These are phyloP conservation scores for Aphidoletes aphidimyza DNA, from an alignment of 2,888 invertebrate species.

Conservation along the genomic window DNA sequence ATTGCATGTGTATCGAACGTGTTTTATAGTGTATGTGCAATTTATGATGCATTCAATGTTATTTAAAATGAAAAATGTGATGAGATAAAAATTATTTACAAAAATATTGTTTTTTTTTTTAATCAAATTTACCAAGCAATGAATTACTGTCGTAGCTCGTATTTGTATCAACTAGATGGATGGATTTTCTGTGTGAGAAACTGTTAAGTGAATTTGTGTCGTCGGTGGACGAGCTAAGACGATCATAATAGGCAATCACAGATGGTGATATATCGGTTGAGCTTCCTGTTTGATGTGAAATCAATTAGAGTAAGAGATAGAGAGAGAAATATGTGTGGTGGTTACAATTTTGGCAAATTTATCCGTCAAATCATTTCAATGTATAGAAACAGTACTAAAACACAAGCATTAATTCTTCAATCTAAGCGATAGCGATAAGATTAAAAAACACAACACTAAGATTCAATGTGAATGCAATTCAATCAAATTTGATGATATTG, in stretches of 20 bases:
- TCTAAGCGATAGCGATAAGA: too few species aligned
- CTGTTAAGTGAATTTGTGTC: neutral
- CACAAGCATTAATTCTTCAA: too few species aligned
- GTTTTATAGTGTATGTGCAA: neutral
- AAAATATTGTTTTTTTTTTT: neutral
- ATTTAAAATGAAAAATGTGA: neutral
- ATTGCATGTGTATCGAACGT: neutral
- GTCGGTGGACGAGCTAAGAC: slow-evolving; percentile 70
- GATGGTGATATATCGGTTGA: slow-evolving; percentile 88
- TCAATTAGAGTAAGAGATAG: neutral
- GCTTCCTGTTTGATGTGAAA: slow-evolving; percentile 74
- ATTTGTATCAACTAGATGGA: neutral
- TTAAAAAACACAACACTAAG: too few species aligned
- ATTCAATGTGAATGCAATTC: too few species aligned
- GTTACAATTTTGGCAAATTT: too few species aligned
- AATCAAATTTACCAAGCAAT: slow-evolving; percentile 1
- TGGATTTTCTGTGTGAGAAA: slow-evolving; percentile 1
- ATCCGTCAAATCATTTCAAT: too few species aligned
- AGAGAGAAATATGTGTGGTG: too few species aligned
- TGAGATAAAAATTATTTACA: neutral
- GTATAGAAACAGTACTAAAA: too few species aligned
- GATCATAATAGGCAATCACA: slow-evolving; percentile 87
- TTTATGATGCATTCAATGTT: neutral
- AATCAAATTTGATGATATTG: too few species aligned
- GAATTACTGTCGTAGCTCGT: slow-evolving; percentile 32